Base-by-base conservation (phyloP, 2,113 vertebrate genomes). In the Petrocephalus zakoni region DNA sequence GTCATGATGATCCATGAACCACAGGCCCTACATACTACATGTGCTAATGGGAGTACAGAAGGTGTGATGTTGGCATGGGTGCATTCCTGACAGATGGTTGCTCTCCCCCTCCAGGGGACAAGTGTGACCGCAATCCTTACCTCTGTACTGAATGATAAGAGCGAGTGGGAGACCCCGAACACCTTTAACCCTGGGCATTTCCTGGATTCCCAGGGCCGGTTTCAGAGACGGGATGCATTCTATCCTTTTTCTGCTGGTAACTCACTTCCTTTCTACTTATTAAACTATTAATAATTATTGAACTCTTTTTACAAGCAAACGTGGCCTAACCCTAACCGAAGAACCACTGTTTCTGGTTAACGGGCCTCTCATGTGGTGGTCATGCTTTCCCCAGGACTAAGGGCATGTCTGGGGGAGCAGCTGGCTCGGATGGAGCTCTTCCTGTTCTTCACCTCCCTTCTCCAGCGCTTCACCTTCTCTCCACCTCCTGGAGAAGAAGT, bases 181-280 rank as follows among this genome's bases (percentile, higher is more conserved):
- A 78, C 34, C 6, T 78, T 42, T 42, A 37, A 42, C 13, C 58
- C 58, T 0, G 58, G n/a, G 2, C 58, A 64, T 64, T 64, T 64
- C 58, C 22, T 64, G 22, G 58, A 96, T 84, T 89, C 91, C 61
- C 94, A 96, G 1, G 94, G 96, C 75, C 92, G 93, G 75, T 96
- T 96, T 91, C 93, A 92, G 90, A 96, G 92, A 87, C 93, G 86
- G 61, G 95, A 96, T 19, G 90, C 94, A 89, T 97, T 97, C 86
- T 89, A 96, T 84, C 93, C 96, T 51, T 97, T 97, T 90, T 96
- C 95, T 87, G 89, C 94, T 91, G 95, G 96, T 97, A 84, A 90
- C 13, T 52, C 5, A 53, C 10, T 25, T 22, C 5, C 58, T 72
- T 72, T 86, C 4, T 11, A 17, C n/a, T 29, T 86, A 19, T 46